Percentiles rank a stretch among this genome's conserved stretches.
Conservation (phyloP, 2,113 vertebrate species). For the Heloderma charlesbogerti region DNA sequence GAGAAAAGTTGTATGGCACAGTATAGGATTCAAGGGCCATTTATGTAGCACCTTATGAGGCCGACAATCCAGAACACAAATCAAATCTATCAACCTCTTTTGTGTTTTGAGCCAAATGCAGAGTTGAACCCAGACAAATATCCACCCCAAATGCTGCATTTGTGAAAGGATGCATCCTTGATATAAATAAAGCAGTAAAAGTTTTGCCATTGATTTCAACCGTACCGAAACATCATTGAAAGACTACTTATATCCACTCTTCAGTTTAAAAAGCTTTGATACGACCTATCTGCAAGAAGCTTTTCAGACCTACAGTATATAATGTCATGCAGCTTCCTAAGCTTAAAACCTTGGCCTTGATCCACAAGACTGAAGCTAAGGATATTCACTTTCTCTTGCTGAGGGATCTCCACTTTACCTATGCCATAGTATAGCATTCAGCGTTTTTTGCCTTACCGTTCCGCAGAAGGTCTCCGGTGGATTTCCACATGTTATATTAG, state of each 20-base stretch:
- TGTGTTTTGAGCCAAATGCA: not conserved
- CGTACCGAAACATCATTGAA: not conserved
- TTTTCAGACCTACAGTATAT: not conserved
- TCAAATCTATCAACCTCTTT: not conserved
- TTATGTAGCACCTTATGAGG: not conserved
- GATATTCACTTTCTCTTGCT: slow-evolving; percentile 30
- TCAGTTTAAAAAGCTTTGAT: not conserved
- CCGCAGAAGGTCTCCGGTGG: slow-evolving; percentile 96
- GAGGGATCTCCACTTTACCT: not conserved
- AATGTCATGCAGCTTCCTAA: not conserved
- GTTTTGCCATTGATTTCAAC: not conserved
- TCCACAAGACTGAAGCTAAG: not conserved
- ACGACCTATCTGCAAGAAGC: slow-evolving; percentile 20
- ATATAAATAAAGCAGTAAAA: slow-evolving; percentile 16
- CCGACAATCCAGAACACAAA: not conserved
- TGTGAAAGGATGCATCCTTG: slow-evolving; percentile 4
- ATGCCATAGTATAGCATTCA: slow-evolving; percentile 14
- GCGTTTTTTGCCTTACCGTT: slow-evolving; percentile 88
- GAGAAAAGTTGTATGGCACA: not conserved
- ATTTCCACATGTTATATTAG: slow-evolving; percentile 97
- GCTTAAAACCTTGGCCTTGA: slow-evolving; percentile 23
- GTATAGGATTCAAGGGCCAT: not conserved
- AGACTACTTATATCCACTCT: slow-evolving; percentile 14
- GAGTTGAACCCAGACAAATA: fast-evolving
- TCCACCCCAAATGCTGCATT: fast-evolving